A percentile compares a stretch with the other conserved stretches of the same genome.
These are phyloP conservation scores for Pangasius mekongensis DNA, from an alignment of 2,797 vertebrate species.

Conservation along the genomic window DNA sequence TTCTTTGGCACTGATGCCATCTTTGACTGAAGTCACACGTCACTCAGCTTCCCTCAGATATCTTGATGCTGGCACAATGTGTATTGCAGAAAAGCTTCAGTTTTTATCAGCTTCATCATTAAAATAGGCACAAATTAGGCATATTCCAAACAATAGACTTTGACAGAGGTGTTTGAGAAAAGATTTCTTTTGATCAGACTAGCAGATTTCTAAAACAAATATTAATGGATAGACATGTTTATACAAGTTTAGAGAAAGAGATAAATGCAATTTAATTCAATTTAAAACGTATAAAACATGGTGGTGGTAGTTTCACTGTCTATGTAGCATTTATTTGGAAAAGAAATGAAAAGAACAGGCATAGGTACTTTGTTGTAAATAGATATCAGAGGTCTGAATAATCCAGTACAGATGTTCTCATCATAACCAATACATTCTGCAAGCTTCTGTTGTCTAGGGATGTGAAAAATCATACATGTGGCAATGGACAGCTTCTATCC, in stretches of 20 bases:
- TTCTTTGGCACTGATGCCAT: conserved; percentile 22
- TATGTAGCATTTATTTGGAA: not conserved
- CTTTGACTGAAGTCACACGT: not conserved
- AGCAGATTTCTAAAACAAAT: not conserved
- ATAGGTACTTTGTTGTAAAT: not conserved
- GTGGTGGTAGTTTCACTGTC: not conserved
- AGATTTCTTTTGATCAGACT: not conserved
- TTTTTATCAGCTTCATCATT: not conserved
- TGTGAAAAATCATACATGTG: not conserved
- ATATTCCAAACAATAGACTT: not conserved
- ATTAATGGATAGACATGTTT: not conserved
- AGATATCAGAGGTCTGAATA: not conserved
- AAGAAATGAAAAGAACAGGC: not conserved
- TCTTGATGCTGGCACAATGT: not conserved
- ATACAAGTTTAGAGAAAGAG: not conserved
- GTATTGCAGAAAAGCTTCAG: too few relatives aligned
- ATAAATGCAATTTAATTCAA: not conserved
- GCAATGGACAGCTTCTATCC: not conserved
- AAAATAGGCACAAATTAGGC: not conserved
- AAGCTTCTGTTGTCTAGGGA: not conserved
- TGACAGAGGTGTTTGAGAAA: not conserved
- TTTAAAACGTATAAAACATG: not conserved
- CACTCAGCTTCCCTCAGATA: not conserved
- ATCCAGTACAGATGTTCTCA: not conserved
- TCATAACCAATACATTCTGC: not conserved